phyloP scores from a whole-genome alignment of 2,113 vertebrate genomes.

The Heliornis fulica region DNA sequence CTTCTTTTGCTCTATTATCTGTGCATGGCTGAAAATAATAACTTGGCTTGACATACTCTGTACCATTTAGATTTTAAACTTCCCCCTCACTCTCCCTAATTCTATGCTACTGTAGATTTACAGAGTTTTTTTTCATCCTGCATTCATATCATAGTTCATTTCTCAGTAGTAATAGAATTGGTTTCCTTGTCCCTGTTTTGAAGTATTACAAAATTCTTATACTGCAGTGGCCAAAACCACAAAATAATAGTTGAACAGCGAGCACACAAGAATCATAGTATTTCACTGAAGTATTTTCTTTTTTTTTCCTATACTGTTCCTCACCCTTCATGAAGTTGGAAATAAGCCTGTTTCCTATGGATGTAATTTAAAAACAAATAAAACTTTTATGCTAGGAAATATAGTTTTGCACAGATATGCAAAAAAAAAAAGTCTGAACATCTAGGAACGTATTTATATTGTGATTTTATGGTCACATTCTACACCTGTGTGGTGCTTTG shows the following conservation, averaged over 20 bases:
- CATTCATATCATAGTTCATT: constrained; percentile 38
- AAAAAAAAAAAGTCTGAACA: not conserved
- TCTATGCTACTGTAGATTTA: constrained; percentile 21
- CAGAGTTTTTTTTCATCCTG: not conserved
- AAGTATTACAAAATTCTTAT: constrained; percentile 31
- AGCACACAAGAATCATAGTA: constrained; percentile 15
- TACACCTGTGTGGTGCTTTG: not conserved
- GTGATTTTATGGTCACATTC: constrained; percentile 7
- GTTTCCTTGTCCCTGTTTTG: constrained; percentile 18
- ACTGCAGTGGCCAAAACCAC: constrained; percentile 12
- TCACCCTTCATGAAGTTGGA: not conserved
- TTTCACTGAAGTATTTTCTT: not conserved
- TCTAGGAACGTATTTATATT: not conserved
- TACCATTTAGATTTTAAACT: constrained; percentile 31
- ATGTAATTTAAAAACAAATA: constrained; percentile 44
- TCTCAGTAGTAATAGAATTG: constrained; percentile 35
- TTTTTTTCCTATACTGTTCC: not conserved
- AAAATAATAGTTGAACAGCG: constrained; percentile 30
- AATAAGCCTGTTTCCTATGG: constrained; percentile 22
- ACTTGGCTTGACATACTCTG: constrained; percentile 4
- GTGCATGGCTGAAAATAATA: constrained; percentile 46
- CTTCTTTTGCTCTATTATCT: constrained; percentile 14
- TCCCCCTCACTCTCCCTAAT: constrained; percentile 24
- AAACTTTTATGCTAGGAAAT: constrained; percentile 32
- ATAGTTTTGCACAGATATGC: not conserved